These are phyloP conservation scores for Ursus arctos DNA, from an alignment of 2,113 vertebrate species.

Conservation along the genomic window DNA sequence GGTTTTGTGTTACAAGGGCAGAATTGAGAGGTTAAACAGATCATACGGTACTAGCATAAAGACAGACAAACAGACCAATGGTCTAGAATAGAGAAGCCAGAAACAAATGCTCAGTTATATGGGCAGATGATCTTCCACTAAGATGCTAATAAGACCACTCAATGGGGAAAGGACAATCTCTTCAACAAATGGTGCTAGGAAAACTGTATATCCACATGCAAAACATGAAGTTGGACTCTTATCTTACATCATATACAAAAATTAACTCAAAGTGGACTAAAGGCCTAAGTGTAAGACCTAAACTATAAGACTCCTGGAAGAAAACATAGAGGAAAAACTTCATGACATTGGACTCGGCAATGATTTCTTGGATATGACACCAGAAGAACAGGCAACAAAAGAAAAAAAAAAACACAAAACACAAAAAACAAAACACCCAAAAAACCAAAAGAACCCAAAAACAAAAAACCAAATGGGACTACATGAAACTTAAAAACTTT, in stretches of 20 bases:
- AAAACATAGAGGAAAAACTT: neutral
- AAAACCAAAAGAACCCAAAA: too few relatives aligned
- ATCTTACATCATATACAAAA: neutral
- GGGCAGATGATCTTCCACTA: neutral
- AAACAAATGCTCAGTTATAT: neutral
- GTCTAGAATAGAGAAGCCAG: neutral
- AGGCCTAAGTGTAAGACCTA: neutral
- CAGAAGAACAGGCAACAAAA: neutral
- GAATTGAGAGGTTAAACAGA: neutral
- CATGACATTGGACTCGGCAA: neutral
- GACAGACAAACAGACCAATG: neutral
- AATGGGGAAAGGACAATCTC: neutral
- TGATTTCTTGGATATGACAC: neutral
- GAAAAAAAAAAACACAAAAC: neutral
- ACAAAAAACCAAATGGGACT: neutral
- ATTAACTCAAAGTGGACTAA: slow-evolving; percentile 30
- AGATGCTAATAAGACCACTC: neutral
- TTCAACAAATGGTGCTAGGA: neutral
- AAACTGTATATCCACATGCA: neutral
- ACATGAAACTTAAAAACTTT: neutral
- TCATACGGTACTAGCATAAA: neutral
- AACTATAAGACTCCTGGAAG: neutral
- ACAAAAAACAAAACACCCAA: neutral
- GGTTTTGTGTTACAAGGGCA: neutral
- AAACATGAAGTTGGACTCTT: neutral